Conservation (phyloP, 2,888 invertebrate species). For the Pocota personata region DNA sequence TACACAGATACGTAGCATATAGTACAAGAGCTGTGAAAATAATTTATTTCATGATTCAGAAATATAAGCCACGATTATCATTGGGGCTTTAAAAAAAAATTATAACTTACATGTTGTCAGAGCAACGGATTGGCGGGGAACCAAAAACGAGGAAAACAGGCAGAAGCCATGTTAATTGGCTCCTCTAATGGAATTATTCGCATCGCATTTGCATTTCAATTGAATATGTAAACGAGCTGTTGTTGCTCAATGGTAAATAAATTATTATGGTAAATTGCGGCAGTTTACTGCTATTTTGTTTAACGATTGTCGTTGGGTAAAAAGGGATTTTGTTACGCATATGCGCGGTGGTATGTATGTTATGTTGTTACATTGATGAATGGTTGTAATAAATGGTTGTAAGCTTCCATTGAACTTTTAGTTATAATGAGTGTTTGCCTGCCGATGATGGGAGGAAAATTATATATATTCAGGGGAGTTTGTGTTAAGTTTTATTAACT, state of each 20-base stretch:
- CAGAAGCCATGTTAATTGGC: constrained; percentile 72
- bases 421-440: not conserved
- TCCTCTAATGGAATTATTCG: constrained; percentile 72
- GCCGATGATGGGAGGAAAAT: not conserved
- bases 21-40: constrained; percentile 22
- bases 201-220: constrained; percentile 74
- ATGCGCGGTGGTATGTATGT: not conserved
- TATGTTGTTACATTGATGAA: constrained; percentile 39
- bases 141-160: constrained; percentile 25
- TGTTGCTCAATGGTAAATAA: constrained; percentile 69
- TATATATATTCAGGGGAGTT: not conserved
- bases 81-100: not conserved
- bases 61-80: constrained; percentile 54
- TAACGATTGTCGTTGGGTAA: constrained; percentile 32
- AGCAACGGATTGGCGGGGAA: not conserved
- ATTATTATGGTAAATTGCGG: constrained; percentile 68
- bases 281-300: constrained; percentile 67
- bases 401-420: constrained; percentile 1
- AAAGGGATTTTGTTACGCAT: constrained; percentile 23
- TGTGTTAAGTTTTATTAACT: not conserved
- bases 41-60: constrained; percentile 62
- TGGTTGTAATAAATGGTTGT: constrained; percentile 21
- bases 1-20: not conserved
- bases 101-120: not conserved
- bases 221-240: constrained; percentile 72